Evolutionary conservation across 2,113 vertebrate species (phyloP).

Genomic region (Oryzias javanicus): DNA sequence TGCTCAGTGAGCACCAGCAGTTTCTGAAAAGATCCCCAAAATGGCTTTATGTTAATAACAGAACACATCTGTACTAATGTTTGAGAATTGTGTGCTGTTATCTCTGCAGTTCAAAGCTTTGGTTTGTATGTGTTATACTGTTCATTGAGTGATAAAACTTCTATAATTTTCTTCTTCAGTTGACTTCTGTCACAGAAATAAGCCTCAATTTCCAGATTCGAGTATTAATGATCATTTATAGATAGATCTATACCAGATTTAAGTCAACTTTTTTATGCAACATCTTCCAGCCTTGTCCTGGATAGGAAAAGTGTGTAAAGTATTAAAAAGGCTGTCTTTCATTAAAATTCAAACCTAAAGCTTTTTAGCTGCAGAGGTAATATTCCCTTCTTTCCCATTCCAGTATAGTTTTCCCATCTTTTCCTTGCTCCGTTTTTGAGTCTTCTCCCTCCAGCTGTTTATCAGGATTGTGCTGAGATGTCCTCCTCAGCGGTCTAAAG

Average conservation of each 20-base stretch:
- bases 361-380: slow-evolving; percentile 27
- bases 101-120: slow-evolving; percentile 13
- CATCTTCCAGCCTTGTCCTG: background rate
- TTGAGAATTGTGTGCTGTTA: slow-evolving; percentile 14
- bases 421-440: slow-evolving; percentile 11
- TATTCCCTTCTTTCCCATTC: slow-evolving; percentile 21
- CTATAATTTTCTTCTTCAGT: too few species aligned
- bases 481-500: slow-evolving; percentile 45
- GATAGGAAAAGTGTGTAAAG: background rate
- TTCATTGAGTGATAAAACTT: too few species aligned
- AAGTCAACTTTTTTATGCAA: too few species aligned
- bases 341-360: slow-evolving; percentile 29
- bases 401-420: slow-evolving; percentile 33
- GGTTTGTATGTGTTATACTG: slow-evolving; percentile 9
- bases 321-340: slow-evolving; percentile 1
- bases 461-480: slow-evolving; percentile 54
- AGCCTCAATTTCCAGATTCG: too few species aligned
- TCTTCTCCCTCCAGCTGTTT: slow-evolving; percentile 42
- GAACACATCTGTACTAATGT: background rate
- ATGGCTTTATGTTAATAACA: too few species aligned
- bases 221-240: too few species aligned
- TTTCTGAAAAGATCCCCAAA: too few species aligned
- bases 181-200: too few species aligned
- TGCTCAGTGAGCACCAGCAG: too few species aligned
- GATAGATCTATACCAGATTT: too few species aligned